Evolutionary conservation across 2,113 vertebrate species (phyloP), one percentile per base, ranked within the genome.

Genomic region (Cisticola juncidis): DNA sequence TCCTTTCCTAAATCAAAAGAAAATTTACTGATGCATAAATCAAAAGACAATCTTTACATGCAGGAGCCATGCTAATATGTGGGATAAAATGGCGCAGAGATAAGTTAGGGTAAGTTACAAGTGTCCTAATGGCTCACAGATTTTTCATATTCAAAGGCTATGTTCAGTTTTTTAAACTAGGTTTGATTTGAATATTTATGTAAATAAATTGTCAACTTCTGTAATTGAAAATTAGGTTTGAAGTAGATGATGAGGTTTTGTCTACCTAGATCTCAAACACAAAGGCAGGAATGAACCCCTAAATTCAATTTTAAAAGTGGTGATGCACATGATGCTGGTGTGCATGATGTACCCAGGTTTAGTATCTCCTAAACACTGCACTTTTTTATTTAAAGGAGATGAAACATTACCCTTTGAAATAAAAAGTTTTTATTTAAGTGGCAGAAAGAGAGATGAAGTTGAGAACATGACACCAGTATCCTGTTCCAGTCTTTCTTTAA

Each of bases 341-440:
- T 42, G 26, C 51, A 50, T 11, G 25, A 31, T 88, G 38, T 8
- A 44, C 33, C 31, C 19, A 64, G n/a, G 36, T 60, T 86, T 56
- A 68, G 57, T 51, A 45, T 92, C 60, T 84, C 48, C 56, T 58
- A 64, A 47, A 76, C 9, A 9, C 12, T 65, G 18, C 0, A 0
- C 22, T 81, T 71, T 74, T 86, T 86, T 21, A 81, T 44, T 86
- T 88, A 86, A 92, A 95, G 82, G 48, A 81, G 31, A 82, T 58
- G 44, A 95, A 95, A 68, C 24, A 57, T 3, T 57, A 62, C 44
- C 81, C 47, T 95, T 77, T 62, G 50, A 74, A 82, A 87, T 45
- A 38, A 62, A 5, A 83, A 21, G 2, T 86, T 87, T 85, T 66
- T 5, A 87, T 73, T 82, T 17, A 93, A 90, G 48, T 44, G 25